These are phyloP conservation scores for Ficedula albicollis DNA, from an alignment of 2,797 vertebrate species.

Conservation along the genomic window DNA sequence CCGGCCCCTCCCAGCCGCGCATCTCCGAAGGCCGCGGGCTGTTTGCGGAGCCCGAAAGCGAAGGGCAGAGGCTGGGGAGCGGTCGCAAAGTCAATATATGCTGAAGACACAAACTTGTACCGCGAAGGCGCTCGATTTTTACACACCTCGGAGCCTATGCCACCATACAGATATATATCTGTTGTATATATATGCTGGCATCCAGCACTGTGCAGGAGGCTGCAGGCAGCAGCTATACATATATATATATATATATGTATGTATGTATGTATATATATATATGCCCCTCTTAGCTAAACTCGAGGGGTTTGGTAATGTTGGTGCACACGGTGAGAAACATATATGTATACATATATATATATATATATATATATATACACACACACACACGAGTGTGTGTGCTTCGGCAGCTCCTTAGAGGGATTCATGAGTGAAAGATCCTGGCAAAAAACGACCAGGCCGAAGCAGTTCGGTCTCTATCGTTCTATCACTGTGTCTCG, in stretches of 20 bases:
- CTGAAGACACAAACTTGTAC: background rate
- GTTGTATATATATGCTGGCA: too few relatives aligned
- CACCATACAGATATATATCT: background rate
- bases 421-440: background rate
- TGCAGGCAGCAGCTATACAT: too few relatives aligned
- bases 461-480: background rate
- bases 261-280: too few relatives aligned
- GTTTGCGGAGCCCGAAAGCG: background rate
- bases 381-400: too few relatives aligned
- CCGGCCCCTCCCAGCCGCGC: background rate
- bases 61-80: background rate
- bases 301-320: background rate
- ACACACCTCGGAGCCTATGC: background rate
- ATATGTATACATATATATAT: fast-evolving
- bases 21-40: background rate
- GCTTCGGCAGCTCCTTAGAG: background rate
- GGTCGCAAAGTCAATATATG: background rate
- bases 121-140: background rate
- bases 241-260: too few relatives aligned
- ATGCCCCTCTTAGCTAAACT: background rate
- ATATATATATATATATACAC: fast-evolving
- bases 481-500: background rate
- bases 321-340: fast-evolving
- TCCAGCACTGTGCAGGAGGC: too few relatives aligned
- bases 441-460: background rate